Conservation (phyloP, 2,888 invertebrate species). For the Ceraclea dissimilis region DNA sequence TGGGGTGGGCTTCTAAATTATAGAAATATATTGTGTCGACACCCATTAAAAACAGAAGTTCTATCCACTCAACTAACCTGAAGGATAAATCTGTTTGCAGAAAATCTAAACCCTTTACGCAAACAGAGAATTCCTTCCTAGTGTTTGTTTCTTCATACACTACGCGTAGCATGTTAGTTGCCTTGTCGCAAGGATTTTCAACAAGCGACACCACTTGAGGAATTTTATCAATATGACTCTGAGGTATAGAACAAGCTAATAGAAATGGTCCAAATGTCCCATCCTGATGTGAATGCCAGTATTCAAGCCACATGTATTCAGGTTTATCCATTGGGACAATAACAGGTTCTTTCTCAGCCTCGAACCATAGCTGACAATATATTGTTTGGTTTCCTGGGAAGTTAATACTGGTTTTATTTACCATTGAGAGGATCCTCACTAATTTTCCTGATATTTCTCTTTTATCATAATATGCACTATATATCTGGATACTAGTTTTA, state of each 20-base stretch:
- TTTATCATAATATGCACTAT: slow-evolving; percentile 52
- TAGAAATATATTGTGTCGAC: slow-evolving; percentile 90
- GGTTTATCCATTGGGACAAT: slow-evolving; percentile 78
- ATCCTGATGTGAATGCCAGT: slow-evolving; percentile 90
- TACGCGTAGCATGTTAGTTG: slow-evolving; percentile 76
- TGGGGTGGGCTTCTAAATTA: slow-evolving; percentile 80
- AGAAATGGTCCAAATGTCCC: slow-evolving; percentile 85
- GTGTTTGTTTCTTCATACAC: slow-evolving; percentile 67
- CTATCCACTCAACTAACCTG: slow-evolving; percentile 90
- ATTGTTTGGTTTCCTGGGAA: slow-evolving; percentile 74
- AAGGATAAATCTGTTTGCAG: slow-evolving; percentile 85
- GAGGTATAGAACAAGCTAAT: slow-evolving; percentile 78
- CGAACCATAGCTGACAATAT: slow-evolving; percentile 86
- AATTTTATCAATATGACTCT: slow-evolving; percentile 48
- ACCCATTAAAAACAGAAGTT: slow-evolving; percentile 75
- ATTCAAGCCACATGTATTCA: slow-evolving; percentile 88
- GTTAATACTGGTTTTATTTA: slow-evolving; percentile 81
- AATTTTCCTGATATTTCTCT: slow-evolving; percentile 51
- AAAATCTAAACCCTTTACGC: slow-evolving; percentile 91
- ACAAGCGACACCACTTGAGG: slow-evolving; percentile 64
- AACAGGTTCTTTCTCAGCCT: slow-evolving; percentile 71
- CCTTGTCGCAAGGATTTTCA: slow-evolving; percentile 75
- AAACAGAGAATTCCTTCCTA: slow-evolving; percentile 80
- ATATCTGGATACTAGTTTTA: slow-evolving; percentile 3
- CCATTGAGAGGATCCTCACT: slow-evolving; percentile 79